These are phyloP conservation scores for Rhagoletis zephyria DNA, from an alignment of 1,140 invertebrate genomes.

Conservation along the genomic window DNA sequence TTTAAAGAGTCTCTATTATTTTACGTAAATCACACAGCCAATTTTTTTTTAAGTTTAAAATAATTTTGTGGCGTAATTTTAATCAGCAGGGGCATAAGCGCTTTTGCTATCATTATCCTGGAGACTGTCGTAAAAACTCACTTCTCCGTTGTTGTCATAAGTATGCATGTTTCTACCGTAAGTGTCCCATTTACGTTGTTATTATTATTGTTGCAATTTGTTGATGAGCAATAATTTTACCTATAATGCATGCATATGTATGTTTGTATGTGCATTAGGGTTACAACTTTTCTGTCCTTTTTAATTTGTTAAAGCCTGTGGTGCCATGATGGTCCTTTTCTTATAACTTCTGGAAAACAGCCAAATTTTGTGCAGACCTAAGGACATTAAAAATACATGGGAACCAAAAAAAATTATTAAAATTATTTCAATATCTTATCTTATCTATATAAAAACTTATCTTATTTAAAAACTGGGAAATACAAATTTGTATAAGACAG, in stretches of 20 bases:
- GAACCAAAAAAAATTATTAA: too few species aligned
- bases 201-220: slow-evolving; percentile 40
- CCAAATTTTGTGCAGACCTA: too few species aligned
- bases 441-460: too few species aligned
- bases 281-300: too few species aligned
- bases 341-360: too few species aligned
- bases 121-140: neutral
- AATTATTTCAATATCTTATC: too few species aligned
- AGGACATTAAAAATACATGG: too few species aligned
- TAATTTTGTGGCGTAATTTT: slow-evolving; percentile 18
- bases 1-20: neutral
- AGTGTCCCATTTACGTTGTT: neutral
- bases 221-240: slow-evolving; percentile 40
- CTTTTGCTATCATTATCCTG: neutral
- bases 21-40: neutral
- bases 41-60: neutral
- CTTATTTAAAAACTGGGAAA: too few species aligned
- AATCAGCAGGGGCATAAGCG: neutral
- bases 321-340: too few species aligned
- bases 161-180: neutral
- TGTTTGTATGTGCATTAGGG: too few species aligned
- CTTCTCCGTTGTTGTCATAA: slow-evolving; percentile 21
- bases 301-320: too few species aligned
- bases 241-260: neutral
- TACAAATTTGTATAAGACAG: too few species aligned